These are phyloP conservation scores for Patella ulyssiponensis DNA, from an alignment of 2,888 invertebrate species.

Conservation along the genomic window DNA sequence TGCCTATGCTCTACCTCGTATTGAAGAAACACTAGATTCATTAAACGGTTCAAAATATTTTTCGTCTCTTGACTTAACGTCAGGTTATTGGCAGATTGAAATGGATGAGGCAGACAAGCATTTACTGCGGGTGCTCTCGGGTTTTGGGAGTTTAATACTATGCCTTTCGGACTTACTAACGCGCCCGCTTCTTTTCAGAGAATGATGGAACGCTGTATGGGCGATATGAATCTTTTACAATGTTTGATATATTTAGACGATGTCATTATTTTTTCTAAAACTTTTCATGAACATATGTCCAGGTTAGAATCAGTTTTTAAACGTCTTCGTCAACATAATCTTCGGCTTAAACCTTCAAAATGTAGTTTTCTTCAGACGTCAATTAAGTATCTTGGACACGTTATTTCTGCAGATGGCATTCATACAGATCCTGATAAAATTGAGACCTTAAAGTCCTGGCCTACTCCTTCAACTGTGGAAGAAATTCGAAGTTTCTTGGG, in stretches of 20 bases:
- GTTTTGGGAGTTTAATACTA: slow-evolving; percentile 31
- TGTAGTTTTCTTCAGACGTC: slow-evolving; percentile 38
- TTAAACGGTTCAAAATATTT: slow-evolving; percentile 31
- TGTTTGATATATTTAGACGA: slow-evolving; percentile 46
- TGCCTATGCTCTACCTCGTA: too few relatives aligned
- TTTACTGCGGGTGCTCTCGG: slow-evolving; percentile 38
- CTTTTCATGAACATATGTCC: slow-evolving; percentile 37
- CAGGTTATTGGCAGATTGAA: slow-evolving; percentile 32
- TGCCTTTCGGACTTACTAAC: slow-evolving; percentile 39
- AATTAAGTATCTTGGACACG: slow-evolving; percentile 42
- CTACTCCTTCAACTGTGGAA: slow-evolving; percentile 27
- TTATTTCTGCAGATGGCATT: slow-evolving; percentile 33
- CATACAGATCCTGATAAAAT: slow-evolving; percentile 39
- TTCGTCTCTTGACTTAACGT: slow-evolving; percentile 33
- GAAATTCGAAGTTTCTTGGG: slow-evolving; percentile 38
- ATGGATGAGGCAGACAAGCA: slow-evolving; percentile 35
- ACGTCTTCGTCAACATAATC: slow-evolving; percentile 32
- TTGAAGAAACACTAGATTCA: slow-evolving; percentile 34
- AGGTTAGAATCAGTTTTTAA: slow-evolving; percentile 36
- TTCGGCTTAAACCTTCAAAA: slow-evolving; percentile 40
- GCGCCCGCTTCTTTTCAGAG: slow-evolving; percentile 38
- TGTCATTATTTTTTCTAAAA: slow-evolving; percentile 35
- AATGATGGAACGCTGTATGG: slow-evolving; percentile 35
- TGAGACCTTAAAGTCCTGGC: slow-evolving; percentile 28
- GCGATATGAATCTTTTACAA: slow-evolving; percentile 28